Conservation (phyloP, 2,888 invertebrate species). For the Caenorhabditis panamensis region DNA sequence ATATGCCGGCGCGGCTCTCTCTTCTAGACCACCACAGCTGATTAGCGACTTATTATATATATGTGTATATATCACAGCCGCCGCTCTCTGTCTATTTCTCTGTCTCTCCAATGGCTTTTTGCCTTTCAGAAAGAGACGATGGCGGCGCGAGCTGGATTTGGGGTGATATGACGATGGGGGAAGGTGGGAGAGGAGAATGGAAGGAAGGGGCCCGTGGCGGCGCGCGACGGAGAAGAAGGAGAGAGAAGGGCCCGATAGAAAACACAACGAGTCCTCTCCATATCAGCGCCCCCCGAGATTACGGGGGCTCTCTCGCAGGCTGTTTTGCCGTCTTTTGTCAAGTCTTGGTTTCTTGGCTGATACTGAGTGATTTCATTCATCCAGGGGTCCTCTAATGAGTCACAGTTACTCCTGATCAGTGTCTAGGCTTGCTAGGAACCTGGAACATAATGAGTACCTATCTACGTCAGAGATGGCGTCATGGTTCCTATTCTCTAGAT, state of each 20-base stretch:
- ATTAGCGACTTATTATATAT: slow-evolving; percentile 59
- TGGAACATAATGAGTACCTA: too few species aligned
- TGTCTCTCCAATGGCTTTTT: slow-evolving; percentile 34
- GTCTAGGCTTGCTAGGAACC: too few species aligned
- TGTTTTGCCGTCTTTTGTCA: slow-evolving; percentile 28
- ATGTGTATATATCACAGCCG: slow-evolving; percentile 50
- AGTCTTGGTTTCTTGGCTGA: too few species aligned
- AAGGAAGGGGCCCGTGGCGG: too few species aligned
- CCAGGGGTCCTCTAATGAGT: too few species aligned
- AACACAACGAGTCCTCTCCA: slow-evolving; percentile 56
- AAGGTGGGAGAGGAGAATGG: slow-evolving; percentile 11
- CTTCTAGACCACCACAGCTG: slow-evolving; percentile 37
- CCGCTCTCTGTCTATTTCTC: slow-evolving; percentile 29
- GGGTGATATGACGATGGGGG: slow-evolving; percentile 2
- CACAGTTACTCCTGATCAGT: too few species aligned
- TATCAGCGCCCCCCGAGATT: slow-evolving; percentile 50
- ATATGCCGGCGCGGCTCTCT: slow-evolving; percentile 18
- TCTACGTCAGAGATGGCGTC: too few species aligned
- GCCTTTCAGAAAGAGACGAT: background rate
- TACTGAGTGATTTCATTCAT: too few species aligned
- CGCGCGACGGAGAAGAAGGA: slow-evolving; percentile 24
- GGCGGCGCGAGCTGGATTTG: background rate
- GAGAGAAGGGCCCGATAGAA: slow-evolving; percentile 46
- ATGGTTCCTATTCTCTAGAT: too few species aligned
- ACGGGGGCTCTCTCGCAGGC: slow-evolving; percentile 21